Evolutionary conservation across 2,113 vertebrate species (phyloP), one percentile per base, ranked within the genome.

Genomic region (Theristicus caerulescens): DNA sequence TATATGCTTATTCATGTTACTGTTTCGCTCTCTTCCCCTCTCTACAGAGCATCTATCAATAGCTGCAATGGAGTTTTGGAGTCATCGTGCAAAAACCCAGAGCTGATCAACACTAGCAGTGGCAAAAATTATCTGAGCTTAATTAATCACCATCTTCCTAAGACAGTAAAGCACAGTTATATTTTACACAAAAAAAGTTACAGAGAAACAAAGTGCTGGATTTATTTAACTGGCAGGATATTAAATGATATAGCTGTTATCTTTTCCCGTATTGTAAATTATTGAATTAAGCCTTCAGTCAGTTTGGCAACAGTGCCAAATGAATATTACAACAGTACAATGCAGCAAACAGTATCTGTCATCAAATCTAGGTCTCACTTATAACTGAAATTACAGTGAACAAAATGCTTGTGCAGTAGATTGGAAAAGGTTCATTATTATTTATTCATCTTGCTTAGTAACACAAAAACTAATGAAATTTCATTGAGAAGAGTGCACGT

Each of bases 251-350:
- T 17, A 94, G 82, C 85, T 95, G 93, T 97, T 98, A 94, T 95
- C 66, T 93, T 85, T 59, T 90, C 78, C 65, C 91, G 46, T 49
- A 57, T 26, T 65, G 65, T 94, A 94, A 96, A 85, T 96, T 95
- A 97, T 94, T 95, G 94, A 97, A 97, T 96, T 95, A 92, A 95
- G 58, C 83, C 83, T 93, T 97, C 95, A 96, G 89, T 90, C 88
- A 88, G 84, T 80, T 93, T 96, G 86, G 91, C 72, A 96, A 73
- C 36, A 58, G 88, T 40, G 79, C 83, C 88, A 96, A 87, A 77
- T 95, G 86, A 97, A 95, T 77, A 58, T 83, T 89, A 52, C 55
- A 93, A 59, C 42, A 89, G 46, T 36, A 86, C 55, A 94, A 88
- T 61, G 85, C 84, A 96, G 93, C 71, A 95, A 90, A 96, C n/a